These are phyloP conservation scores for Tillus elongatus DNA, from an alignment of 2,888 invertebrate species.

Conservation along the genomic window DNA sequence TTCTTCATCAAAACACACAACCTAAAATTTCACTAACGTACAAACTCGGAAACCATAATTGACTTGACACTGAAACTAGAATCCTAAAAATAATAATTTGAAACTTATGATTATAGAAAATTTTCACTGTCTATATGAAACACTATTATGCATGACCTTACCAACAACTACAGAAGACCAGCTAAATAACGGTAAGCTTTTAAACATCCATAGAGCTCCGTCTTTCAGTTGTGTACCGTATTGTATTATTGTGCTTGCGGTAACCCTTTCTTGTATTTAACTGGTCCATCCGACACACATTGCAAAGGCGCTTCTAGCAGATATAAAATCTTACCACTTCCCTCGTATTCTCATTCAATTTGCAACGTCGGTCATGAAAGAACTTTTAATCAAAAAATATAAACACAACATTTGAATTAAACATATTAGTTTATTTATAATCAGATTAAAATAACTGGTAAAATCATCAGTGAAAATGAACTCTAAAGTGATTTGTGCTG, in stretches of 20 bases:
- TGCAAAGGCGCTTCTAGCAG: constrained; percentile 32
- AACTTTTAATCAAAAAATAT: constrained; percentile 18
- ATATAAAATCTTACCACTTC: constrained; percentile 41
- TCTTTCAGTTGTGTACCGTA: no score
- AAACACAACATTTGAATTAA: constrained; percentile 4
- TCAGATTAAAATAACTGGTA: constrained; percentile 12
- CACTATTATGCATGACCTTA: constrained; percentile 10
- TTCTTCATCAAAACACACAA: no score
- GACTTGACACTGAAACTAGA: no score
- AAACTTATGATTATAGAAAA: no score
- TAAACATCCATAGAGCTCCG: constrained; percentile 18
- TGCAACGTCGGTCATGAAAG: constrained; percentile 38
- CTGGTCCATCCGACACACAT: constrained; percentile 42
- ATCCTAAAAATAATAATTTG: no score
- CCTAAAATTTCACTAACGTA: no score
- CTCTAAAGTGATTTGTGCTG: constrained; percentile 38
- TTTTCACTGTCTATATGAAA: constrained; percentile 33
- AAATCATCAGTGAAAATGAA: constrained; percentile 28
- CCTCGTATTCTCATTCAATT: constrained; percentile 36
- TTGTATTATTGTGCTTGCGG: no score
- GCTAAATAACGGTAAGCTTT: constrained; percentile 21
- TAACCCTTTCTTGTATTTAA: constrained; percentile 39
- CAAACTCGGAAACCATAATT: no score
- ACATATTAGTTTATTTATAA: constrained; percentile 15
- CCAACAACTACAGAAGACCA: constrained; percentile 26